A percentile compares a stretch with the other conserved stretches of the same genome.
These are phyloP conservation scores for Mesorhabditis belari DNA, from an alignment of 2,888 invertebrate genomes.

Conservation along the genomic window DNA sequence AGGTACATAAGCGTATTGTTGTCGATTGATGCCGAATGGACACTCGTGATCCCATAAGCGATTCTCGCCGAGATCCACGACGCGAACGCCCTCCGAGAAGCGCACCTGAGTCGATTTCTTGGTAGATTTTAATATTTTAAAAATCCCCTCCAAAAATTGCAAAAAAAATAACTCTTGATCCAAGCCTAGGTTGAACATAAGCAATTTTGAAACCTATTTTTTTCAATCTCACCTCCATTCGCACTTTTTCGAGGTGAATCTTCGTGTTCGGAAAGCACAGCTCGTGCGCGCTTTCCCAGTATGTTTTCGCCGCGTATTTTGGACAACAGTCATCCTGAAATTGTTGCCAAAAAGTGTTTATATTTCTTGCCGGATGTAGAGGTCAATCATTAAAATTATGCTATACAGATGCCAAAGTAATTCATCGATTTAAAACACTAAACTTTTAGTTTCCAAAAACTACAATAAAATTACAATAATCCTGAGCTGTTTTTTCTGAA, in stretches of 20 bases:
- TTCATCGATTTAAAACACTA: too few relatives aligned
- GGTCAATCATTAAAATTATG: too few relatives aligned
- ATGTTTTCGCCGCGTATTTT: constrained; percentile 24
- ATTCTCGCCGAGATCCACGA: constrained; percentile 26
- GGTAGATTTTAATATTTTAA: too few relatives aligned
- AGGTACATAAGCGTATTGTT: constrained; percentile 29
- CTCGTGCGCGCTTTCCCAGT: constrained; percentile 48
- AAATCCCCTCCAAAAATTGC: too few relatives aligned
- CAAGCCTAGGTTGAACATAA: not conserved
- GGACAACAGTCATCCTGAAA: constrained; percentile 48
- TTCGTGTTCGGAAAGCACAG: constrained; percentile 48
- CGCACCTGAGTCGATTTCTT: constrained; percentile 25
- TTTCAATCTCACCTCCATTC: constrained; percentile 21
- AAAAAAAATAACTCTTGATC: not conserved
- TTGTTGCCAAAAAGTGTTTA: too few relatives aligned
- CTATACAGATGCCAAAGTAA: too few relatives aligned
- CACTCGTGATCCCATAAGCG: constrained; percentile 36
- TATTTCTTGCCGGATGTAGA: too few relatives aligned
- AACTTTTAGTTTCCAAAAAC: too few relatives aligned
- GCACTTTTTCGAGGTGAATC: constrained; percentile 24
- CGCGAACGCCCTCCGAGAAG: constrained; percentile 31
- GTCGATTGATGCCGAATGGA: constrained; percentile 21
- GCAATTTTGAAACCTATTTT: not conserved
- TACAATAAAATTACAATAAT: too few relatives aligned
- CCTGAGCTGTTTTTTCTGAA: too few relatives aligned